phyloP scores from a whole-genome alignment of 2,888 invertebrate genomes.

The Trissonchulus sp. region DNA sequence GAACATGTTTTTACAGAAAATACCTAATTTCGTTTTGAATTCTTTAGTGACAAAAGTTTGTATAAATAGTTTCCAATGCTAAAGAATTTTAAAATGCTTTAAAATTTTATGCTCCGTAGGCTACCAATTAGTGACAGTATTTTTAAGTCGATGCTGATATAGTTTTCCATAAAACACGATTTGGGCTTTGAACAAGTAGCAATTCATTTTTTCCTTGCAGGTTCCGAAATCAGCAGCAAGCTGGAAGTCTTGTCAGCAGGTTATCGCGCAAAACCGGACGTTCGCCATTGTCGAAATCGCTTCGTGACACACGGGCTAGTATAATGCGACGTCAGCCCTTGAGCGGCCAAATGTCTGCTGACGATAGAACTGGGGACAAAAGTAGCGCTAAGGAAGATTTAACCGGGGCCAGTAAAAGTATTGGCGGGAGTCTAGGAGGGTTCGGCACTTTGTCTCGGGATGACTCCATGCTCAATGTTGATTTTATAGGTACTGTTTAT shows the following conservation, averaged over 20 bases:
- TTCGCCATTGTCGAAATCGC: not conserved
- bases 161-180: too few species aligned
- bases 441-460: not conserved
- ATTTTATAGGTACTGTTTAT: too few species aligned
- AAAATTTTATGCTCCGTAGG: too few species aligned
- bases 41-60: too few species aligned
- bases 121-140: too few species aligned
- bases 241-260: slow-evolving; percentile 21
- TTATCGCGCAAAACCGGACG: slow-evolving; percentile 1
- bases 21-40: too few species aligned
- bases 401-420: not conserved
- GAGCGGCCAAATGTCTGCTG: not conserved
- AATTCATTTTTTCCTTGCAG: not conserved
- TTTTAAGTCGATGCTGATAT: too few species aligned
- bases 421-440: not conserved
- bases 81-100: too few species aligned
- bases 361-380: not conserved
- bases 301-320: not conserved
- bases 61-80: too few species aligned
- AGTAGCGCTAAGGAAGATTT: not conserved
- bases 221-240: not conserved
- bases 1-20: too few species aligned
- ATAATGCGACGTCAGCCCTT: not conserved
- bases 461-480: not conserved
- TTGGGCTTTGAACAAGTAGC: too few species aligned